Evolutionary conservation across 1,140 invertebrate species (phyloP), one percentile per base, ranked within the genome.

Genomic region (Brachionus calyciflorus): DNA sequence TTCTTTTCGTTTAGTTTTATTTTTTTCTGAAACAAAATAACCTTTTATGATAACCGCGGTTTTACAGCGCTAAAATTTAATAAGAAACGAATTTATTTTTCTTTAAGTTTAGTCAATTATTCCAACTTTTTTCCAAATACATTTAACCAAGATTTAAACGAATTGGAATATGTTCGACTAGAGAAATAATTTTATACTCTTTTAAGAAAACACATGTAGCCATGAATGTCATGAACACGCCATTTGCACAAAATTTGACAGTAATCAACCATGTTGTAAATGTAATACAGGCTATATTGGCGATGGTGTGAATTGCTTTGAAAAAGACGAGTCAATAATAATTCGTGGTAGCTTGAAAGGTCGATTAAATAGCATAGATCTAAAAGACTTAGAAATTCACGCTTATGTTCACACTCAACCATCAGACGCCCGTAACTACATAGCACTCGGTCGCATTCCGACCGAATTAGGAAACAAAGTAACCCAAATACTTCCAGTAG

Each of bases 231-330:
- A 65, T 24, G 40, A 41, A n/a, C 33, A 65, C 14, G 60, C 37
- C 17, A 41, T 65, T 14, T 65, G 60, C 40, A 44, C 60, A 14
- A 14, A 37, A 46, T 65, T 44, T 26, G 60, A 65, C 12, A 44
- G 10, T 26, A 65, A 65, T 65, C 37, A 65, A 41, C 40, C 40
- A 21, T 73, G 69, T 28, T 73, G 69, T 37, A 73, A 73, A 40
- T 73, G 69, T 51, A 55, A 49, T 9, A 40, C 33, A 19, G 69
- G 48, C 44, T 73, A 51, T 17, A 51, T 41, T 12, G 69, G 69
- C 2, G 51, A 73, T 40, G 69, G 69, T 26, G 24, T 30, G 1
- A 73, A 55, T 41, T 73, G 69, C 40, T 19, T 73, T 21, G 46
- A 73, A 51, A 49, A 51, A 30, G 46, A 73, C 17, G 33, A 49